Conservation (phyloP, 2,888 invertebrate genomes). For the Tetragnatha montana region DNA sequence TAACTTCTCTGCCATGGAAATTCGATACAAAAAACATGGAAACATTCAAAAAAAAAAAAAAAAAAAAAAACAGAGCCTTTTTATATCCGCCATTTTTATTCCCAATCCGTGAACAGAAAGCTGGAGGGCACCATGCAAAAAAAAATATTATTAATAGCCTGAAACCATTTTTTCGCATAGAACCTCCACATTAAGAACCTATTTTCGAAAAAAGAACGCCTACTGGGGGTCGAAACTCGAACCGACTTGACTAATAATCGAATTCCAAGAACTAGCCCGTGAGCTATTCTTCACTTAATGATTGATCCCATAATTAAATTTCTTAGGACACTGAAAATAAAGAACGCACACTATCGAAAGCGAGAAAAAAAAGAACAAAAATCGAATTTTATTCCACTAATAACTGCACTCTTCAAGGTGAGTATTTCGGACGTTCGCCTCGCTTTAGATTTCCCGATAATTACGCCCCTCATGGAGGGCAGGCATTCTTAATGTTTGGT, state of each 20-base stretch:
- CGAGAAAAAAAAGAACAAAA: conserved; percentile 11
- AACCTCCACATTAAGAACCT: conserved; percentile 17
- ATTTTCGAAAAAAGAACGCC: conserved; percentile 4
- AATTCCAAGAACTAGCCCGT: background rate
- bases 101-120: too few species aligned
- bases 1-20: too few species aligned
- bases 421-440: background rate
- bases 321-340: background rate
- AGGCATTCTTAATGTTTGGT: background rate
- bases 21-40: too few species aligned
- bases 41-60: too few species aligned
- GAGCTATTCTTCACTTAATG: background rate
- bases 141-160: too few species aligned
- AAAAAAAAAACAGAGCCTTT: too few species aligned
- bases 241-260: conserved; percentile 16
- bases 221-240: background rate
- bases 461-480: conserved; percentile 10
- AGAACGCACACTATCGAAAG: background rate
- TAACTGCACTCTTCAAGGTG: conserved; percentile 8
- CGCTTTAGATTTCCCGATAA: conserved; percentile 24
- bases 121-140: too few species aligned
- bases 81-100: too few species aligned
- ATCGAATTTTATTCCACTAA: conserved; percentile 18
- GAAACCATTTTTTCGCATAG: too few species aligned
- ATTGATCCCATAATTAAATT: conserved; percentile 31